phyloP scores from a whole-genome alignment of 2,113 vertebrate genomes.

The Nothobranchius furzeri region DNA sequence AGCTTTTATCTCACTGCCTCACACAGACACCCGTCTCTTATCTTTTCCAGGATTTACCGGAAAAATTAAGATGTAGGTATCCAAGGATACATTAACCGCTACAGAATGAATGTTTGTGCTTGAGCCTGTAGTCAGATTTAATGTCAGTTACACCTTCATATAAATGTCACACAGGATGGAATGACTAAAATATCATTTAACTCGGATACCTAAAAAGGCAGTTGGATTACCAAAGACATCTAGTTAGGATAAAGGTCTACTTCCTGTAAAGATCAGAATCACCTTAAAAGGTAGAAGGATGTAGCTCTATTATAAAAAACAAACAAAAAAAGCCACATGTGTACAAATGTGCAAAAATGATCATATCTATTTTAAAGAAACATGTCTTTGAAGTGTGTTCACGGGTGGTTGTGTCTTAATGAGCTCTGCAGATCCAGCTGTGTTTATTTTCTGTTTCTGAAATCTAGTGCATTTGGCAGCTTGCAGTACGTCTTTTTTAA shows the following conservation, averaged over 20 bases:
- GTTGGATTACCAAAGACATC: no score
- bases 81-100: neutral
- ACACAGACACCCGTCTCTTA: neutral
- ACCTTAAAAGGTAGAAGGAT: no score
- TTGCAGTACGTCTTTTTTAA: neutral
- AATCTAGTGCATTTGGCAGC: slow-evolving; percentile 34
- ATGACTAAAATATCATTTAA: no score
- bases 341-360: neutral
- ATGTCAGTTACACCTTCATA: no score
- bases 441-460: slow-evolving; percentile 45
- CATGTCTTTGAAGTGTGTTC: slow-evolving; percentile 12
- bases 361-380: slow-evolving; percentile 10
- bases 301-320: neutral
- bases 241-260: no score
- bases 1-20: slow-evolving; percentile 34
- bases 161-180: no score
- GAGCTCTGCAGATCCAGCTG: slow-evolving; percentile 28
- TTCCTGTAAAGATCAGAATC: no score
- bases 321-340: neutral
- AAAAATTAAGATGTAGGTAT: slow-evolving; percentile 21
- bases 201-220: no score
- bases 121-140: neutral
- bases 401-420: slow-evolving; percentile 19
- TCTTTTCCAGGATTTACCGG: slow-evolving; percentile 34
- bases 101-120: slow-evolving; percentile 25